Base-by-base conservation (phyloP, 2,888 invertebrate genomes). In the Autographa pulchrina region DNA sequence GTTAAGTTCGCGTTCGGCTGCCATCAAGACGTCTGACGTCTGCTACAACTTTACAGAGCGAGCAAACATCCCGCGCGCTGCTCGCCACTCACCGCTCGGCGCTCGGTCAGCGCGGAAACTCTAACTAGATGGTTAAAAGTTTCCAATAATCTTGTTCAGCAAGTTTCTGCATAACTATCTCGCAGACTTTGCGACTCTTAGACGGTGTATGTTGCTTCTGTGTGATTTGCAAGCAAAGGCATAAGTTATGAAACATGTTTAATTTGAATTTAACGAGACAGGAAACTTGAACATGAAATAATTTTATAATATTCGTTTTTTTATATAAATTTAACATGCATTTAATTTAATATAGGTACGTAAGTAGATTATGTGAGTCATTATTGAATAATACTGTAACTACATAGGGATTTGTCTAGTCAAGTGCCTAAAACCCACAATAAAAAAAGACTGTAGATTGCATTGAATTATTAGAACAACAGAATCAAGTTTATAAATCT, bases 41-140 rank as follows among this genome's bases (percentile, higher is more conserved):
- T n/a, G n/a, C n/a, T 56, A 56, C 54, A 56, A 56, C 25, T 20
- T 56, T 25, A 25, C 54, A 56, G 20, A 13, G 54, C 20, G 25
- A 20, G 54, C 54, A 56, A 56, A 56, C 54, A 25, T 56, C 54
- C 13, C 54, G 54, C 25, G 54, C 54, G 54, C 54, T 20, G 25
- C 25, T 25, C 3, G 25, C 25, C 25, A 25, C 25, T 25, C 25
- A 3, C 25, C 25, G 25, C 25, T 25, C 54, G 54, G 54, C 54
- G 54, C 54, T 20, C 25, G 54, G 54, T 56, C 20, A 56, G 13
- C 54, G 13, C 63, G 52, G 13, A 18, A 56, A 56, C 54, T 56
- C 20, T 56, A 56, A 56, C 54, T 56, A 56, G 54, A 56, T 56
- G 11, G 54, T 56, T 56, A 56, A 56, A 56, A 56, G 54, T 56